Percentiles rank a stretch among this genome's conserved stretches.
phyloP scores from a whole-genome alignment of 1,140 invertebrate species.

The Zaprionus africanus region DNA sequence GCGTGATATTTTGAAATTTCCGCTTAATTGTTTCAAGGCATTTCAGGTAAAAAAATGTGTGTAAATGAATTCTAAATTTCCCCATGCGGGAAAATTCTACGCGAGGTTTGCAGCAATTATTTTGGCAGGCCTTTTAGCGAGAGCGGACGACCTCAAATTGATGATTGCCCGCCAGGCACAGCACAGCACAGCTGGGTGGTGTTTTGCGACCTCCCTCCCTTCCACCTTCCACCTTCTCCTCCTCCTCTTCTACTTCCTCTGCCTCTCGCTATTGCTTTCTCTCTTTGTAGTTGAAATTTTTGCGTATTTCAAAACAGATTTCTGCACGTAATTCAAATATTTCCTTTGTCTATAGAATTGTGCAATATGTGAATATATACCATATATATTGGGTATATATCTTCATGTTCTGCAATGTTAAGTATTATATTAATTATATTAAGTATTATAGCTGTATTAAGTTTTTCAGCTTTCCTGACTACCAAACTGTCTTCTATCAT shows the following conservation, averaged over 20 bases:
- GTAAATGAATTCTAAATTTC: neutral
- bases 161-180: neutral
- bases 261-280: neutral
- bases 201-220: neutral
- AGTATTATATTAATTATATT: no score
- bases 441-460: no score
- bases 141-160: conserved; percentile 11
- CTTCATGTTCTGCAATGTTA: neutral
- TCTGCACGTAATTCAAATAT: neutral
- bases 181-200: neutral
- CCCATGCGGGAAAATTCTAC: conserved; percentile 3
- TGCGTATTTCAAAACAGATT: neutral
- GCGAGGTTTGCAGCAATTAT: neutral
- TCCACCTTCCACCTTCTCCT: neutral
- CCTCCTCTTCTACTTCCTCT: neutral
- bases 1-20: neutral
- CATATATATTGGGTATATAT: neutral
- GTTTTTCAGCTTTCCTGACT: neutral
- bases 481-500: neutral
- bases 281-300: neutral
- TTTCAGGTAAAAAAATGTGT: conserved; percentile 11
- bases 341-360: neutral
- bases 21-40: neutral
- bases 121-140: conserved; percentile 3
- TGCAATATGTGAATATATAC: neutral